Conservation (phyloP, 2,797 vertebrate genomes). For the Buphagus erythrorhynchus region DNA sequence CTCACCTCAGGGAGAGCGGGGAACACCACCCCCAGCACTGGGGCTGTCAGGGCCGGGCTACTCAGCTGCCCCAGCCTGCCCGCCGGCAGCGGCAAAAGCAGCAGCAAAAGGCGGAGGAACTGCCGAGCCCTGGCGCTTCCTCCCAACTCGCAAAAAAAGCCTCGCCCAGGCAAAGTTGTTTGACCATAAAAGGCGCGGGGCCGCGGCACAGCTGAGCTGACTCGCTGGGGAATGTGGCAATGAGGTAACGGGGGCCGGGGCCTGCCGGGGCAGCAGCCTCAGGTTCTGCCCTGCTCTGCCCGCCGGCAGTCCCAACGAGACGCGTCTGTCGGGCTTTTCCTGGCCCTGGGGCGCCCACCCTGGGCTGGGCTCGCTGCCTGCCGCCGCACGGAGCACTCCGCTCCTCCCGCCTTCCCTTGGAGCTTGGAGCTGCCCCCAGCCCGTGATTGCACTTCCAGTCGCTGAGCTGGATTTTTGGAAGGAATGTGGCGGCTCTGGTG, state of each 20-base stretch:
- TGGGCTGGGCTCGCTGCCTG: background rate
- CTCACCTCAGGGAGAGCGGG: background rate
- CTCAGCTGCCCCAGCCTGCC: background rate
- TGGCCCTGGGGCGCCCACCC: background rate
- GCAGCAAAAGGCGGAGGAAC: background rate
- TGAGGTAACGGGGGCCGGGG: slow-evolving; percentile 19
- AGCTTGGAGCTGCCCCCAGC: background rate
- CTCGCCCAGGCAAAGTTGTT: slow-evolving; percentile 67
- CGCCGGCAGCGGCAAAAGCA: background rate
- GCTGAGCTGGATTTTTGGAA: background rate
- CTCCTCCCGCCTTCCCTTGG: background rate
- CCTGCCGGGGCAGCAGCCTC: background rate
- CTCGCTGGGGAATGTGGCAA: slow-evolving; percentile 62
- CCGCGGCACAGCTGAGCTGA: slow-evolving; percentile 68
- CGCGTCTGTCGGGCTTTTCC: rapidly evolving
- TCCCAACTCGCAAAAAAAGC: slow-evolving; percentile 40
- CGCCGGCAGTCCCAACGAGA: rapidly evolving
- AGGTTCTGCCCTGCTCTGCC: background rate
- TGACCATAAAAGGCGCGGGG: slow-evolving; percentile 75
- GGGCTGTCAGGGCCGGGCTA: background rate
- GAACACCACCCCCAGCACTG: background rate
- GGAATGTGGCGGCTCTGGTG: background rate
- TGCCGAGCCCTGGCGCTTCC: background rate
- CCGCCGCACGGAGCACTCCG: rapidly evolving
- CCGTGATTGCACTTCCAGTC: background rate